Percentiles rank a stretch among this genome's conserved stretches.
Evolutionary conservation across 2,113 vertebrate species (phyloP).

Genomic region (Perccottus glenii): DNA sequence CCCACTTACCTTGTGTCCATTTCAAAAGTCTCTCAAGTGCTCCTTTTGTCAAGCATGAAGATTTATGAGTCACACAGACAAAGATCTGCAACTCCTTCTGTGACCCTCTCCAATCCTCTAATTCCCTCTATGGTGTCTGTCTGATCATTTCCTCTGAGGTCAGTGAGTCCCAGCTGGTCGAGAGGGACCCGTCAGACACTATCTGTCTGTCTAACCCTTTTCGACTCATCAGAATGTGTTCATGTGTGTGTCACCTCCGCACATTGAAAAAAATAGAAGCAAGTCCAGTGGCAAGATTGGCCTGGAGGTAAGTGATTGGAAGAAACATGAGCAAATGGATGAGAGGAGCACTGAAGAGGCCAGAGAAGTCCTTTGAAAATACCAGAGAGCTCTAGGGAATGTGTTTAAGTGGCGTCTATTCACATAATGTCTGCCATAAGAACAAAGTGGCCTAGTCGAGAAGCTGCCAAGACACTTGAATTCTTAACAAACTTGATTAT

Average conservation of each 20-base stretch:
- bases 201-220: conserved; percentile 39
- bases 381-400: conserved; percentile 36
- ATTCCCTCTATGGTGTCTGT: conserved; percentile 41
- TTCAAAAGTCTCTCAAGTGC: conserved; percentile 27
- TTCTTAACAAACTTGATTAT: conserved; percentile 40
- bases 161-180: conserved; percentile 53
- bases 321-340: conserved; percentile 35
- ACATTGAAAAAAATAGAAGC: conserved; percentile 29
- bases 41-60: conserved; percentile 47
- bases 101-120: conserved; percentile 41
- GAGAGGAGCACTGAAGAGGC: conserved; percentile 35
- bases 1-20: conserved; percentile 5
- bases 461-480: conserved; percentile 19
- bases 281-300: conserved; percentile 37
- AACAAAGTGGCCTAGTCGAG: conserved; percentile 4
- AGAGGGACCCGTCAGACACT: conserved; percentile 47
- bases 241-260: conserved; percentile 7
- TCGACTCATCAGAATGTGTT: conserved; percentile 19
- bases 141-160: conserved; percentile 64
- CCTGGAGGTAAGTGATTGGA: conserved; percentile 50
- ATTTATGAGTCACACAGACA: conserved; percentile 57
- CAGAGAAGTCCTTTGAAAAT: conserved; percentile 29
- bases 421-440: not conserved
- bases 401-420: conserved; percentile 2
- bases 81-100: conserved; percentile 51